phyloP scores from a whole-genome alignment of 2,797 vertebrate genomes.

The Acrossocheilus fasciatus region DNA sequence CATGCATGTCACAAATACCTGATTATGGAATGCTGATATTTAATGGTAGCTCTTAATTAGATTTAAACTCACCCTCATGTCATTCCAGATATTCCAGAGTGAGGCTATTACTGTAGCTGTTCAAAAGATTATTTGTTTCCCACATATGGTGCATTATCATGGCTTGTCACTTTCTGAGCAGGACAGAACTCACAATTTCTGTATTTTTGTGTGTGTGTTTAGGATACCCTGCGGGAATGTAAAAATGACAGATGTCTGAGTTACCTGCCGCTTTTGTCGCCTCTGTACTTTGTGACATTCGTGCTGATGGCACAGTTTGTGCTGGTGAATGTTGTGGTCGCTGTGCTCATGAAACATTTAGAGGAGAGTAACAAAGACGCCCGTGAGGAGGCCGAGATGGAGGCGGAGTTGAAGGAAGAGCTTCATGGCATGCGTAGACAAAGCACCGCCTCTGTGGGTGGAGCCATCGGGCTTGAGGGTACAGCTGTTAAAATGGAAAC shows the following conservation, averaged over 20 bases:
- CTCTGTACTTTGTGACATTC: slow-evolving; percentile 85
- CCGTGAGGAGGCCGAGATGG: slow-evolving; percentile 84
- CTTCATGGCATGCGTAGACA: slow-evolving; percentile 70
- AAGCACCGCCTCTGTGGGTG: slow-evolving; percentile 46
- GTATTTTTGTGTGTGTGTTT: slow-evolving; percentile 44
- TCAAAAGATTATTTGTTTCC: not conserved
- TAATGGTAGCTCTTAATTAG: not conserved
- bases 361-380: slow-evolving; percentile 88
- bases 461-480: slow-evolving; percentile 45
- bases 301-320: slow-evolving; percentile 86
- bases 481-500: slow-evolving; percentile 47
- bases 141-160: not conserved
- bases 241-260: slow-evolving; percentile 83
- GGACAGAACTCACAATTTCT: slow-evolving; percentile 30
- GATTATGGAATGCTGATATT: slow-evolving; percentile 9
- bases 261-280: slow-evolving; percentile 84
- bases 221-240: slow-evolving; percentile 85
- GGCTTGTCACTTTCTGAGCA: not conserved
- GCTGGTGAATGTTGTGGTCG: slow-evolving; percentile 88
- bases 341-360: slow-evolving; percentile 86
- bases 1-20: slow-evolving; percentile 7
- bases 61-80: not conserved
- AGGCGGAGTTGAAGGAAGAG: slow-evolving; percentile 67
- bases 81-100: not conserved
- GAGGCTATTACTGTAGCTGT: not conserved